phyloP scores from a whole-genome alignment of 2,113 vertebrate species.

The Semicossyphus pulcher region DNA sequence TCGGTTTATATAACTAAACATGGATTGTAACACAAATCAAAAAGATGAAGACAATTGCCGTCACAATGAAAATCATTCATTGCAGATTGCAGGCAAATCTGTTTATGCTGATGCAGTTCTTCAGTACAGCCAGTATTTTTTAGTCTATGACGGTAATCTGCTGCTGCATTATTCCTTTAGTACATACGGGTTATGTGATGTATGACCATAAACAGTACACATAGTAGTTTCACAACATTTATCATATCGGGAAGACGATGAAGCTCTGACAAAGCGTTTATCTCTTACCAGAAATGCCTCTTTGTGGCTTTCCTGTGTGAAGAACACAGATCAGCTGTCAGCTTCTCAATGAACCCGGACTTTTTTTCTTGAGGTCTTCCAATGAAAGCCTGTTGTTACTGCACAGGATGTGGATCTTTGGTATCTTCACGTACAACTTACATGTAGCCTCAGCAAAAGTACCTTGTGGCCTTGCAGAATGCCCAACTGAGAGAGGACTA shows the following conservation, averaged over 20 bases:
- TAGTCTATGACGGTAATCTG: neutral
- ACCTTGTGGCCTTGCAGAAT: conserved; percentile 62
- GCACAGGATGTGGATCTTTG: conserved; percentile 59
- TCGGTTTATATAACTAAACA: too few species aligned
- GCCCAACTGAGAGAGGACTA: neutral
- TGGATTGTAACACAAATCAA: neutral
- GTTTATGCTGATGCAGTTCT: neutral
- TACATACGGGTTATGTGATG: neutral
- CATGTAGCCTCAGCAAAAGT: conserved; percentile 65
- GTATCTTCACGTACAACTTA: conserved; percentile 29
- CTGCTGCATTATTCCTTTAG: neutral
- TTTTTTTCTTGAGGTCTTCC: conserved; percentile 73
- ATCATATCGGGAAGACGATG: neutral
- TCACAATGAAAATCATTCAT: neutral
- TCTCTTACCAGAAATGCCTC: conserved; percentile 61
- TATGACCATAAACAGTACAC: conserved; percentile 1
- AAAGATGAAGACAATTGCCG: neutral
- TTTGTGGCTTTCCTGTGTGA: conserved; percentile 72
- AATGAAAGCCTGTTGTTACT: conserved; percentile 50
- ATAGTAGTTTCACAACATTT: neutral
- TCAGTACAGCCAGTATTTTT: neutral
- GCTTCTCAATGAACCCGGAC: conserved; percentile 45
- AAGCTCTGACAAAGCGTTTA: conserved; percentile 13
- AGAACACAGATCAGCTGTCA: conserved; percentile 19
- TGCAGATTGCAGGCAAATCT: too few species aligned